Evolutionary conservation across 2,888 invertebrate genomes (phyloP), one percentile per base, ranked within the genome.

Genomic region (Cyclophora albipunctata): DNA sequence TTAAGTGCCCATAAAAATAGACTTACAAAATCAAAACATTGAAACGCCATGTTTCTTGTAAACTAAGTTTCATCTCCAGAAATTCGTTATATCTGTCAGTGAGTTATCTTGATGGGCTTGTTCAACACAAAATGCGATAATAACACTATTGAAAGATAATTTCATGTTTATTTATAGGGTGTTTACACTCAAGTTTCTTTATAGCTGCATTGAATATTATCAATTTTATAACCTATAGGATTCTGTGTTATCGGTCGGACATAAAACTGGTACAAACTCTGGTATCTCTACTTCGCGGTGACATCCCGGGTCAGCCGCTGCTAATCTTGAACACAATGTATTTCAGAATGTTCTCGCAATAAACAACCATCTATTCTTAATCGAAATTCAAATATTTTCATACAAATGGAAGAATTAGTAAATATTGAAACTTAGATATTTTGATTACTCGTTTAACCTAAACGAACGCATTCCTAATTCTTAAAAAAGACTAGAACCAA

Each of bases 241-340:
- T 82, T 82, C 62, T 58, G 69, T 63, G 65, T 73, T 85, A 86
- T 86, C 84, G 64, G 45, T 47, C 61, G 58, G 60, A 75, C 79
- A 81, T 84, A 84, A 84, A 84, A 78, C 67, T 75, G 65, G 68
- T 72, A 79, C 76, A 78, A 78, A 80, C 76, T 73, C 73, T 64
- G 69, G 68, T 66, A 68, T 67, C 55, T 62, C 63, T 69, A 73
- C 60, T 33, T 48, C 43, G 45, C 46, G 51, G 64, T 66, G 73
- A 73, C 71, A 69, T 63, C 64, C 51, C 57, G 64, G 62, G 66
- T 65, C 64, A 65, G 66, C 69, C 69, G 66, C 62, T 64, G 65
- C 64, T 66, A 63, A 69, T 64, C 63, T 52, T 57, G 49, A 5
- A 37, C 4, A 37, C 4, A 5, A 4, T 37, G 5, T 37, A 37